phyloP scores from a whole-genome alignment of 2,113 vertebrate genomes.

The Myotis yumanensis region DNA sequence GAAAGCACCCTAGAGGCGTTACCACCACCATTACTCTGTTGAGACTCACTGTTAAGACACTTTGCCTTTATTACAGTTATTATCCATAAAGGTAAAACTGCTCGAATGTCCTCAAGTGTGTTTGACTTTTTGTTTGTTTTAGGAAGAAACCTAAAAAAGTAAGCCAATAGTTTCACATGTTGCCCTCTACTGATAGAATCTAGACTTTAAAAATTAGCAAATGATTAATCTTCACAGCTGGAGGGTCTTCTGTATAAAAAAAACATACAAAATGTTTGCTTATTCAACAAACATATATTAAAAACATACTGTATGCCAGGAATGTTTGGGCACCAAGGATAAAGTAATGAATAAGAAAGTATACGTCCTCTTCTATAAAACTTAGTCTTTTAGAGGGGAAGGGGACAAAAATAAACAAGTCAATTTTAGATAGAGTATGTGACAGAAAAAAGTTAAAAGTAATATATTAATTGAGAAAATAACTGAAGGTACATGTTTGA shows the following conservation, averaged over 20 bases:
- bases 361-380: neutral
- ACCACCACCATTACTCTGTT: neutral
- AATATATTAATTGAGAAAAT: neutral
- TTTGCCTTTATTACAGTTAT: neutral
- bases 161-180: neutral
- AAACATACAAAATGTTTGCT: neutral
- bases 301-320: neutral
- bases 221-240: neutral
- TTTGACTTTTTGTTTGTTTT: conserved; percentile 20
- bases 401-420: neutral
- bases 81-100: neutral
- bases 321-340: neutral
- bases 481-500: neutral
- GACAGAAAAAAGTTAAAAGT: neutral
- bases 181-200: neutral
- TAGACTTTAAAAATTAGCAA: conserved; percentile 36
- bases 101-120: neutral
- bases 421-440: neutral
- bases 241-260: no score
- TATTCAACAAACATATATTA: neutral
- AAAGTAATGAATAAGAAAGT: neutral
- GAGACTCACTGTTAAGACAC: neutral
- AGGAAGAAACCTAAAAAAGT: neutral
- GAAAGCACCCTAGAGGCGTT: neutral
- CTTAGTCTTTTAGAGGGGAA: neutral